Base-by-base conservation (phyloP, 2,797 vertebrate genomes). In the Antennarius maculatus region DNA sequence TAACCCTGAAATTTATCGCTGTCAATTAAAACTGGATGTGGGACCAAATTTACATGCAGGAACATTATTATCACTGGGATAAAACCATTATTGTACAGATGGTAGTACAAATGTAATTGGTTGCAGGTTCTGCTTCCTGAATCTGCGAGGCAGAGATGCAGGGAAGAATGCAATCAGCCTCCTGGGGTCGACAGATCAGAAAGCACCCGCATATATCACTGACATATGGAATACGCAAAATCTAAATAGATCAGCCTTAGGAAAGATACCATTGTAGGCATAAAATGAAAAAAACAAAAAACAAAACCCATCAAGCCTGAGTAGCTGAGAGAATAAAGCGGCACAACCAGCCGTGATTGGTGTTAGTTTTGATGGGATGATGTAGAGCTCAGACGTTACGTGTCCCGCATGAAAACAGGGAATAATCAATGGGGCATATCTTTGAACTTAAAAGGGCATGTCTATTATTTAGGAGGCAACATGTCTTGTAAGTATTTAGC, bases 391-490 rank as follows among this genome's bases (percentile, higher is more conserved):
- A 27, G 2, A 3, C 0, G 8, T 50, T 55, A 49, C 1, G 6
- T 43, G 56, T 56, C 49, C 17, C 57, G 66, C 37, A 57, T 64
- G 23, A 57, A 16, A 7, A 13, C 55, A 56, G 59, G 53, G 37
- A 29, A 66, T 69, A 53, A 63, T 61, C 49, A 54, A 66, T 66
- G 47, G 51, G 23, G 31, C 48, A 37, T 17, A 41, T 58, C 61
- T 59, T 41, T 69, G 45, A 15, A 69, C 57, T 66, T 31, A 71
- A 60, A 61, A 71, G 50, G 56, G 18, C 56, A 64, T 16, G 59
- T 71, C 37, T 58, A 39, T 74, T 59, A 77, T 68, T 71, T 66
- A 49, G 71, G 71, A 66, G 42, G 15, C 28, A 65, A 51, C 59
- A 39, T 67, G 17, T 60, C 56, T 37, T 51, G 4, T 50, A 42